Conservation (phyloP, 1,140 invertebrate genomes). For the Calephelis nemesis region DNA sequence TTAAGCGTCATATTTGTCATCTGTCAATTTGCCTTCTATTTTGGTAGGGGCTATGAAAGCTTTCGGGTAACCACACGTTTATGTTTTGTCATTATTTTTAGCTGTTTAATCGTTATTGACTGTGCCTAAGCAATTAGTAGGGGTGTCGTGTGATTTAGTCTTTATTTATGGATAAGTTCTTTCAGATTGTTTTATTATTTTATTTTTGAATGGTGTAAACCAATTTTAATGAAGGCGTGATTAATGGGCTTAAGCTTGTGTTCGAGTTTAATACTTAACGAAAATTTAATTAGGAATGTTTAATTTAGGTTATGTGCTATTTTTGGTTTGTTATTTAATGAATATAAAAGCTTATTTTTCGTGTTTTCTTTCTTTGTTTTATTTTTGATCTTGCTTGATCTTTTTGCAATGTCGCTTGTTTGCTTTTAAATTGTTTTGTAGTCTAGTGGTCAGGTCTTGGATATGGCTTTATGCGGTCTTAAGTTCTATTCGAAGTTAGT, state of each 20-base stretch:
- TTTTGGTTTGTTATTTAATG: no score
- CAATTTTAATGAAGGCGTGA: conserved; percentile 1
- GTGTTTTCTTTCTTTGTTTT: background rate
- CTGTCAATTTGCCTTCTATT: conserved; percentile 77
- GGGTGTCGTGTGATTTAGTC: conserved; percentile 47
- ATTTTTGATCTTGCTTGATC: no score
- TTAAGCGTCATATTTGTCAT: conserved; percentile 76
- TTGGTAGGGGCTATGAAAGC: conserved; percentile 70
- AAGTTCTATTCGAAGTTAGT: no score
- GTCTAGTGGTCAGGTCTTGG: no score
- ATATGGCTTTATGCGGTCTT: no score
- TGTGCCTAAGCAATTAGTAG: conserved; percentile 50
- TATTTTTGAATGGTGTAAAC: background rate
- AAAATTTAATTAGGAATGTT: background rate
- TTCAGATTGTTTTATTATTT: conserved; percentile 12
- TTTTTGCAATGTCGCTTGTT: no score
- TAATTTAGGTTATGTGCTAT: background rate
- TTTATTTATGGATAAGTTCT: conserved; percentile 19
- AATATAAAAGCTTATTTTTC: no score
- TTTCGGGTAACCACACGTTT: conserved; percentile 56
- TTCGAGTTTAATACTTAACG: background rate
- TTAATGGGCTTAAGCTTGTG: background rate
- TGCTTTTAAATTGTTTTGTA: no score
- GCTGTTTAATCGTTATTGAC: conserved; percentile 69
- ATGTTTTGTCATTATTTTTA: conserved; percentile 72